These are phyloP conservation scores for Rhombomys opimus DNA, from an alignment of 2,113 vertebrate species.

Conservation along the genomic window DNA sequence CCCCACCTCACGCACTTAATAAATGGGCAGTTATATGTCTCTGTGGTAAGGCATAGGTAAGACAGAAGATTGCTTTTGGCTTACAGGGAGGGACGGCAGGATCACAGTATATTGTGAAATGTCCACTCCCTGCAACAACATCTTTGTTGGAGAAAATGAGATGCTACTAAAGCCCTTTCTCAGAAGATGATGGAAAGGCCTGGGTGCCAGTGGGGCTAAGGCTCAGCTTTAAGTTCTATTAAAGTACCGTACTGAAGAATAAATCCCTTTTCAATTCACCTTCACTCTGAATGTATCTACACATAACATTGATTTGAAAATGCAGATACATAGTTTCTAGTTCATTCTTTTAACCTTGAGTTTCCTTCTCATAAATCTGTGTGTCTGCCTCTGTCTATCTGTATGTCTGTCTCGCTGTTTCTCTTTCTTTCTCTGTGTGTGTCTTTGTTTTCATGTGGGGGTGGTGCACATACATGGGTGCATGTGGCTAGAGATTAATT, in stretches of 20 bases:
- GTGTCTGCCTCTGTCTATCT: background rate
- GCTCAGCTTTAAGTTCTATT: background rate
- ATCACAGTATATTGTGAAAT: background rate
- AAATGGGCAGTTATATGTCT: background rate
- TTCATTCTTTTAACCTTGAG: background rate
- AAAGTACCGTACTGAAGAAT: background rate
- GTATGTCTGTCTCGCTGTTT: background rate
- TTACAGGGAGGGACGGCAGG: background rate
- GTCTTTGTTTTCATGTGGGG: background rate
- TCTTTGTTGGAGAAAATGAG: background rate
- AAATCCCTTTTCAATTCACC: fast-evolving
- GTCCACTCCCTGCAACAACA: background rate
- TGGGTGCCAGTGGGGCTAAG: background rate
- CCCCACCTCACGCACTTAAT: background rate
- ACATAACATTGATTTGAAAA: background rate
- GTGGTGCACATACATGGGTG: no score
- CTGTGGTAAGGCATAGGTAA: background rate
- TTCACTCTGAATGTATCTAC: background rate
- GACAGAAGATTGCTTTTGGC: background rate
- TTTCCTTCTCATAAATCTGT: background rate
- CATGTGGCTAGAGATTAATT: background rate
- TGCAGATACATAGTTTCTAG: background rate
- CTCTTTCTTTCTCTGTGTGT: background rate
- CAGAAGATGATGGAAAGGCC: background rate
- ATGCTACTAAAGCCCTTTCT: background rate